Percentiles rank a stretch among this genome's conserved stretches.
These are phyloP conservation scores for Carettochelys insculpta DNA, from an alignment of 2,113 vertebrate genomes.

Conservation along the genomic window DNA sequence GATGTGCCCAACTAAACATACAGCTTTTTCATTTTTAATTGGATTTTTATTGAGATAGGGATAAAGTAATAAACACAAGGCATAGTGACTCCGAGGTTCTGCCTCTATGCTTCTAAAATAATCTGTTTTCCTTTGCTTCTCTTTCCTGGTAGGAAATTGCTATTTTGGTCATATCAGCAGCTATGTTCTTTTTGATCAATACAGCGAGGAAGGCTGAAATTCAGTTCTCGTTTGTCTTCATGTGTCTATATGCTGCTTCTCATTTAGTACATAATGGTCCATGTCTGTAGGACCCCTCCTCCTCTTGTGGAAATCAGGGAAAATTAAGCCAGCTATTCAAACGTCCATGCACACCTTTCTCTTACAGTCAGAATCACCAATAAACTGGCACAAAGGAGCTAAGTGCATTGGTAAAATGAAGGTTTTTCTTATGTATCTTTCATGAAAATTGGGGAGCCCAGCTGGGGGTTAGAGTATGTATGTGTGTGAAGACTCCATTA, in stretches of 20 bases:
- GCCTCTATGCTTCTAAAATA: neutral
- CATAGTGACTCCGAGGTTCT: neutral
- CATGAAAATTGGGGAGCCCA: neutral
- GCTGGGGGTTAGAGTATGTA: neutral
- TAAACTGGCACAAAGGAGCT: neutral
- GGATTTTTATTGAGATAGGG: neutral
- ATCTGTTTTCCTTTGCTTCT: neutral
- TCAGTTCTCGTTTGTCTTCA: neutral
- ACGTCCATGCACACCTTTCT: neutral
- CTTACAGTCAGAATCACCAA: neutral
- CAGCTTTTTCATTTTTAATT: conserved; percentile 29
- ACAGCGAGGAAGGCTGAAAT: neutral
- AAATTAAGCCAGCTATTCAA: neutral
- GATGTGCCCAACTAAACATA: neutral
- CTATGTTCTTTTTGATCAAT: accelerated
- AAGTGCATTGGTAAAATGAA: neutral
- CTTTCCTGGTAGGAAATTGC: neutral
- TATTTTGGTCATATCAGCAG: neutral
- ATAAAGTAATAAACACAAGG: conserved; percentile 21
- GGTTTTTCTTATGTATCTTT: neutral
- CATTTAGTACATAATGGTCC: neutral
- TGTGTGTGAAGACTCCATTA: neutral
- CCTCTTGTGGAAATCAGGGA: neutral
- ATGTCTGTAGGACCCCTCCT: neutral
- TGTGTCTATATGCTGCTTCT: neutral